Percentiles rank a stretch among this genome's conserved stretches.
Conservation (phyloP, 2,797 vertebrate species). For the Cyprinella venusta region DNA sequence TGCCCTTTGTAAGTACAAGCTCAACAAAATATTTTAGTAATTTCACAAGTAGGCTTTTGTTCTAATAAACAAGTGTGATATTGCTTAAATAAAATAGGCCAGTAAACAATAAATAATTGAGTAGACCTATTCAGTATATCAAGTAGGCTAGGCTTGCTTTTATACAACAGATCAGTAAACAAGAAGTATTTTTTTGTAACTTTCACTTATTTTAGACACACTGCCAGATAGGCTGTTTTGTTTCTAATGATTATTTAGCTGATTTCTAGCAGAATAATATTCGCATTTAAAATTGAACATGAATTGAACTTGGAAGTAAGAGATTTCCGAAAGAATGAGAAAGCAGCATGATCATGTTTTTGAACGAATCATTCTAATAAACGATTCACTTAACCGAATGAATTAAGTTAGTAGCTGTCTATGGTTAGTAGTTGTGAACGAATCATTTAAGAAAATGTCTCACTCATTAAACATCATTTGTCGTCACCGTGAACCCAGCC, state of each 20-base stretch:
- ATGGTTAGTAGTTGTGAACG: too few species aligned
- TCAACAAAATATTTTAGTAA: background rate
- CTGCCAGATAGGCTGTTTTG: background rate
- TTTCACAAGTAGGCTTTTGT: background rate
- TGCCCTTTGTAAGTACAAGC: background rate
- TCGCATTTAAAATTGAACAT: too few species aligned
- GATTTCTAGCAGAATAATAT: too few species aligned
- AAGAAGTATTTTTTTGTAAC: too few species aligned
- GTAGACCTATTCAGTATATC: background rate
- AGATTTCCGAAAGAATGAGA: too few species aligned
- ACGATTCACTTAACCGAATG: background rate
- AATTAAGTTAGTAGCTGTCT: too few species aligned
- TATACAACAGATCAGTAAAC: background rate
- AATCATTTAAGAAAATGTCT: background rate
- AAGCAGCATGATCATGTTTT: background rate
- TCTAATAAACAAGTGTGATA: background rate
- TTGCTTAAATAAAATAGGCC: background rate
- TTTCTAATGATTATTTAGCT: too few species aligned
- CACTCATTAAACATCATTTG: background rate
- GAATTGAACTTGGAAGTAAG: too few species aligned
- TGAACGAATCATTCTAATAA: background rate
- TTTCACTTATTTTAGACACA: background rate
- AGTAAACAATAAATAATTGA: background rate
- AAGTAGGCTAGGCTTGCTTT: background rate
- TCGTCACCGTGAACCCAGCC: background rate